Conservation (phyloP, 2,113 vertebrate species). For the Neotoma lepida region DNA sequence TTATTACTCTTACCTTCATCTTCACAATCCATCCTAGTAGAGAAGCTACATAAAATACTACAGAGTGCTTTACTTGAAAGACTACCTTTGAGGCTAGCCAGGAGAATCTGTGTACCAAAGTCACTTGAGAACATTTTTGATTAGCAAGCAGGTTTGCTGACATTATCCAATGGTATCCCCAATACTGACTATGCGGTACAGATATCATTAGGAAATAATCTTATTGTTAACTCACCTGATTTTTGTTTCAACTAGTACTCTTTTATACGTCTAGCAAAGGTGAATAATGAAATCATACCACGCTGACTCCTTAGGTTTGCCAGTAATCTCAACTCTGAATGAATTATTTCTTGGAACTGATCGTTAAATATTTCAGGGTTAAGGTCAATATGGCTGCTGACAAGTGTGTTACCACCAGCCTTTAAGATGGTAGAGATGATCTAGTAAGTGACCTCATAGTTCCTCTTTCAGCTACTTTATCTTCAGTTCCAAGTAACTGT, state of each 20-base stretch:
- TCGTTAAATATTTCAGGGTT: conserved; percentile 79
- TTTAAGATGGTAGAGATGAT: background rate
- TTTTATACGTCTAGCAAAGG: conserved; percentile 94
- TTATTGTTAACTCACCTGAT: conserved; percentile 89
- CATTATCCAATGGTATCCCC: conserved; percentile 89
- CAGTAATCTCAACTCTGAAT: conserved; percentile 89
- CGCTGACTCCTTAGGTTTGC: conserved; percentile 92
- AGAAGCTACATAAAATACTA: conserved; percentile 91
- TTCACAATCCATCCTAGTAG: conserved; percentile 90
- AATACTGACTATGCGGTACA: conserved; percentile 92
- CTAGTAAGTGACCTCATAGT: background rate
- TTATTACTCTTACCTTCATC: conserved; percentile 92
- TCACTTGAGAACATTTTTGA: conserved; percentile 94
- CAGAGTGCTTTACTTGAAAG: conserved; percentile 90
- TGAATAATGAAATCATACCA: conserved; percentile 89
- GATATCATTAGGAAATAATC: conserved; percentile 92
- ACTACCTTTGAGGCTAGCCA: conserved; percentile 94
- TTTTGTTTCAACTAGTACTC: conserved; percentile 90
- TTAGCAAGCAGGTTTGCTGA: conserved; percentile 89
- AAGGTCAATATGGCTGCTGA: background rate
- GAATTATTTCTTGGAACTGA: conserved; percentile 92
- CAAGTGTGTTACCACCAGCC: too few species aligned
- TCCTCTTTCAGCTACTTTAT: background rate
- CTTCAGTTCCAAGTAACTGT: background rate
- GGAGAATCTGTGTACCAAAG: conserved; percentile 95